Conservation (phyloP, 2,113 vertebrate genomes). For the Etheostoma cragini region DNA sequence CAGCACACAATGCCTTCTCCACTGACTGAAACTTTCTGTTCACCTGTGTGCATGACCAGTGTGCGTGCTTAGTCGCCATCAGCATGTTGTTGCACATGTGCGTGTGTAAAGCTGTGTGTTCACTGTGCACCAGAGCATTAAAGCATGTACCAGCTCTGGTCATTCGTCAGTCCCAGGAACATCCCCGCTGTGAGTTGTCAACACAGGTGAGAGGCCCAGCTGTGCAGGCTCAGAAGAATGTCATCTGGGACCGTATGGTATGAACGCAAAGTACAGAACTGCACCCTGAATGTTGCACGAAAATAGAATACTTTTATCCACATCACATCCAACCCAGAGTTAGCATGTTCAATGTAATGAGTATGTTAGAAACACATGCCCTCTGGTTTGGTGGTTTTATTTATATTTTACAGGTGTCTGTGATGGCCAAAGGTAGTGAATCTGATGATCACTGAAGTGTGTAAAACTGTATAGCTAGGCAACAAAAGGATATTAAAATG, state of each 20-base stretch:
- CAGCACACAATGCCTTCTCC: background rate
- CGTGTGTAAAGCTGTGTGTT: slow-evolving; percentile 2
- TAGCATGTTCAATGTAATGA: background rate
- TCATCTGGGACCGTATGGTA: background rate
- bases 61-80: slow-evolving; percentile 21
- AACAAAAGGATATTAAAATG: background rate
- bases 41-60: slow-evolving; percentile 1
- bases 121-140: slow-evolving; percentile 47
- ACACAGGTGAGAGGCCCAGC: slow-evolving; percentile 36
- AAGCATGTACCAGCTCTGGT: slow-evolving; percentile 32
- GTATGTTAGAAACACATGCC: background rate
- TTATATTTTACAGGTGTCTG: background rate
- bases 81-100: slow-evolving; percentile 4
- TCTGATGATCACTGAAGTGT: background rate
- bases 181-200: slow-evolving; percentile 34
- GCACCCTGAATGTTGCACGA: background rate
- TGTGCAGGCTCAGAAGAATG: slow-evolving; percentile 8
- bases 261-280: slow-evolving; percentile 11
- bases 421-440: background rate
- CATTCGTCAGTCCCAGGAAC: slow-evolving; percentile 48
- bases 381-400: background rate
- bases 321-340: background rate
- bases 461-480: background rate
- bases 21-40: background rate
- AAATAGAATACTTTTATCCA: background rate